Base-by-base conservation (phyloP, 2,113 vertebrate species). In the Erythrolamprus reginae region DNA sequence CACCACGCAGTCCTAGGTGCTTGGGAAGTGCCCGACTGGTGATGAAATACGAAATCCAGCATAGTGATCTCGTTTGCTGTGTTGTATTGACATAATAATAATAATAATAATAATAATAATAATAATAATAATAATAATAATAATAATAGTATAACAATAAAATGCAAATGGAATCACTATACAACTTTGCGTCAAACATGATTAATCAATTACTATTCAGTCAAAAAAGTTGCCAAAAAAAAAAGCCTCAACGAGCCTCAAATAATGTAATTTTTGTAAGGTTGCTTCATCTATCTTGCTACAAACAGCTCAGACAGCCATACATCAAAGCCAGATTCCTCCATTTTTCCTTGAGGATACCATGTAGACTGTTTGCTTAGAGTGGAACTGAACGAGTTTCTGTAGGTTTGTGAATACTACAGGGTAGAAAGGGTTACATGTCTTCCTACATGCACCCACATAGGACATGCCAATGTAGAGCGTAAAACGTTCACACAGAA, bases 361-460 rank as follows among this genome's bases (percentile, higher is more conserved):
- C 33, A 3, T 26, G 7, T 55, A 77, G 45, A n/a, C 61, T 50
- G 23, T 91, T 94, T 88, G 0, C 0, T 85, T 61, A 45, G 84
- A 56, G 50, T 88, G 24, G 38, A 90, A 47, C 88, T 90, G 26
- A 21, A 51, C 3, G 15, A 17, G 3, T 24, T 47, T 53, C 52
- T 10, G 28, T 38, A 87, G 1, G 82, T 77, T 93, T 90, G 10
- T 88, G 91, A 84, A 82, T 87, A 26, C 3, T 21, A 10, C 53
- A 86, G 92, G 70, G 33, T n/a, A 58, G 92, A 95, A 97, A 92
- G 96, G 93, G 96, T 97, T 97, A 96, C 96, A 58, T 24, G 93
- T 86, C 50, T n/a, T n/a, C 84, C 47, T 51, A 42, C 33, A 21
- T 77, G 70, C 33, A 77, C 70, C 7, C 33, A 42, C 17, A 77